phyloP scores from a whole-genome alignment of 2,113 vertebrate species.

The Pterocles orientalis region DNA sequence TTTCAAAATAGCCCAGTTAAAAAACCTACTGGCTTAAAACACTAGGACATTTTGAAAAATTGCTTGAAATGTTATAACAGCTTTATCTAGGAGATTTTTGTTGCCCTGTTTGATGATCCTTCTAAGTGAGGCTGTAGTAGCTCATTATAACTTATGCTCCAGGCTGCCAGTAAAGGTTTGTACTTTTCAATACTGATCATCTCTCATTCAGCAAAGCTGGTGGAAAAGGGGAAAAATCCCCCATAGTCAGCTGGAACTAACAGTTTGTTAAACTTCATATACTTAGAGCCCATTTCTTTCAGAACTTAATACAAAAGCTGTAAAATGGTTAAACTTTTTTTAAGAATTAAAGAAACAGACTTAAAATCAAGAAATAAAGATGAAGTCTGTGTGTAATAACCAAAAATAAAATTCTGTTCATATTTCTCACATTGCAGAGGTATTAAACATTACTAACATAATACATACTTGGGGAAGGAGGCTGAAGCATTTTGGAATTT shows the following conservation, averaged over 20 bases:
- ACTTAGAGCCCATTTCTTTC: neutral
- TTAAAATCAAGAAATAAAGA: neutral
- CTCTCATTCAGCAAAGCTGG: neutral
- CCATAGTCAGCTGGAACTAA: neutral
- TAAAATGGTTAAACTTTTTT: neutral
- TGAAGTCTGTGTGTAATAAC: neutral
- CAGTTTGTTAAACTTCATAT: neutral
- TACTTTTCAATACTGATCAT: neutral
- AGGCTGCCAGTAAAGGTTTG: neutral
- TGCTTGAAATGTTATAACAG: neutral
- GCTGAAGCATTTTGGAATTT: neutral
- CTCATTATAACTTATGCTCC: neutral
- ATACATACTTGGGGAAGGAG: neutral
- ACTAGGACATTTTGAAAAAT: neutral
- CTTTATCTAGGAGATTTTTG: neutral
- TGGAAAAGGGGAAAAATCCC: neutral
- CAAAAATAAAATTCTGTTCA: neutral
- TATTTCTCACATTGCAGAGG: neutral
- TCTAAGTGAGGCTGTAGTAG: neutral
- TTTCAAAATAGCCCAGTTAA: neutral
- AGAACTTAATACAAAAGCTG: neutral
- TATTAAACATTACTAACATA: neutral
- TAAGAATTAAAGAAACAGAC: neutral
- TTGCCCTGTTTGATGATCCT: neutral
- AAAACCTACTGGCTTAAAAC: neutral